Base-by-base conservation (phyloP, 1,140 invertebrate genomes). In the Zaprionus gabonicus region DNA sequence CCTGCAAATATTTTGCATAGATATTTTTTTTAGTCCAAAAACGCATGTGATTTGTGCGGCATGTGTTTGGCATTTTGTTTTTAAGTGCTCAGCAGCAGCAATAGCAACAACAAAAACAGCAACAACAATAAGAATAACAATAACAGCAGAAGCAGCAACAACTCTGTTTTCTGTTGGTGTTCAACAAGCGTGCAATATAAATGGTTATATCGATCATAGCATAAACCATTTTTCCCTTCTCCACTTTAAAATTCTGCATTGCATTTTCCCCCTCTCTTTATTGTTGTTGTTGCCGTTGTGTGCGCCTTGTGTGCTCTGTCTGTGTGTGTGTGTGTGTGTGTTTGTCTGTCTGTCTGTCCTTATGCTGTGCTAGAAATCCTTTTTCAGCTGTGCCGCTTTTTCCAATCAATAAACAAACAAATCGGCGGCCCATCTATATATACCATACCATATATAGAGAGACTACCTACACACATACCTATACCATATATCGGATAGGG, bases 341-440 rank as follows among this genome's bases (percentile, higher is more conserved):
- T 55, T 6, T 55, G 51, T 25, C 10, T 53, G 36, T 67, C 51
- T 17, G 28, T 44, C 41, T 36, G 56, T 59, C 31, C 38, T 67
- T 78, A 64, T 68, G 38, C 71, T 69, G 64, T 57, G 49, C 64
- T 60, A 76, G 66, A 56, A 44, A 78, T 68, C 68, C 67, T 64
- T 69, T 59, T 76, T 71, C 34, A 73, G 65, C 65, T 62, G 41
- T 60, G 69, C 63, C 66, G 62, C 78, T 66, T 72, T 69, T 27
- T 56, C 69, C 73, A 83, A 84, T 84, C 81, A 84, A 83, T 83
- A 84, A 84, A 80, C 77, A 83, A 82, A 82, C 81, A 82, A 84
- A 80, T 83, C 81, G 76, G 69, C 70, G 49, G 68, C 28, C 66
- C 81, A 69, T 78, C 58, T 66, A 57, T 56, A 70, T 36, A 6